phyloP scores from a whole-genome alignment of 2,888 invertebrate species.

The Linnaemya vulpina region DNA sequence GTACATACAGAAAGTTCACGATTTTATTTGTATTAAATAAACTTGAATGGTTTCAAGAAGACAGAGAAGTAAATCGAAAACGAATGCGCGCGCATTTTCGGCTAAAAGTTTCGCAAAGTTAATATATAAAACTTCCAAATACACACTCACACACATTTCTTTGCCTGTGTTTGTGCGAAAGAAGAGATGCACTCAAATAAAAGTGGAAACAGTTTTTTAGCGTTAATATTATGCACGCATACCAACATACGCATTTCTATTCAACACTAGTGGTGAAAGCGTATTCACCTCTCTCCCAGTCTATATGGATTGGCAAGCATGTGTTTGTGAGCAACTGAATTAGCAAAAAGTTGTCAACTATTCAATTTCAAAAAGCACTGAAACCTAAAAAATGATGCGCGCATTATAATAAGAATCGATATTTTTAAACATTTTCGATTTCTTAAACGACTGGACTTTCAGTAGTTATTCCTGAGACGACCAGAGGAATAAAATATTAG shows the following conservation, averaged over 20 bases:
- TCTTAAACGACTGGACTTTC: no score
- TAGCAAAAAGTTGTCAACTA: background rate
- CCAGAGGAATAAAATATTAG: no score
- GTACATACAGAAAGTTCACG: slow-evolving; percentile 25
- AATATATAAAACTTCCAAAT: slow-evolving; percentile 27
- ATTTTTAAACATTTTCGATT: no score
- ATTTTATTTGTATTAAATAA: slow-evolving; percentile 68
- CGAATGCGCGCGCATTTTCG: slow-evolving; percentile 59
- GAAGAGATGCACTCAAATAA: background rate
- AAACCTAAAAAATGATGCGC: background rate
- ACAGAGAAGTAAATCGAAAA: slow-evolving; percentile 19
- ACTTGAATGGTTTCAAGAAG: slow-evolving; percentile 73
- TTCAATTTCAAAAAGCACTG: background rate
- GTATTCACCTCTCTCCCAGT: background rate
- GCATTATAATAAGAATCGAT: no score
- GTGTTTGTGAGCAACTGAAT: slow-evolving; percentile 33
- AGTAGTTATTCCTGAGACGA: no score
- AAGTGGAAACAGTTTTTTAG: slow-evolving; percentile 26
- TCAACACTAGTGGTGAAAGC: slow-evolving; percentile 66
- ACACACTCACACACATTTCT: background rate
- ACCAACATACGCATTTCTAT: background rate
- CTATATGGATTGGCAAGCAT: background rate
- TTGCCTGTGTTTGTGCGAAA: background rate
- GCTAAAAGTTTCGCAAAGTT: slow-evolving; percentile 25
- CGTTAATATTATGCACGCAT: background rate